Percentiles rank a stretch among this genome's conserved stretches.
phyloP scores from a whole-genome alignment of 2,113 vertebrate species.

The Sinocyclocheilus grahami region DNA sequence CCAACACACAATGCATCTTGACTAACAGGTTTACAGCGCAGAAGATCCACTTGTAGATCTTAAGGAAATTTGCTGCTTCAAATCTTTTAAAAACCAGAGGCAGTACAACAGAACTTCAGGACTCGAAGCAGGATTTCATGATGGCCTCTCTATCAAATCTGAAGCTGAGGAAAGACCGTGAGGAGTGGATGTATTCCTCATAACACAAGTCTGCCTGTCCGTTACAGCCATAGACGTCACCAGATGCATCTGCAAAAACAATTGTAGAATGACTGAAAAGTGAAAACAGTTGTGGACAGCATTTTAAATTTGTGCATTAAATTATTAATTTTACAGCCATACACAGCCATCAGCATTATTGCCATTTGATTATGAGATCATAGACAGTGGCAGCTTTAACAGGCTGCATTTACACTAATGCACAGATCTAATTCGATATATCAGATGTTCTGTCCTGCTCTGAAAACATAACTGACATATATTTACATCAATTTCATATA shows the following conservation, averaged over 20 bases:
- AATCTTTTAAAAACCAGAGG: slow-evolving; percentile 14
- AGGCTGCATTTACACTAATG: no score
- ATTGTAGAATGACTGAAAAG: no score
- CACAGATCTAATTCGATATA: no score
- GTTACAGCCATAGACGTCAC: slow-evolving; percentile 71
- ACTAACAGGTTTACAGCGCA: not conserved
- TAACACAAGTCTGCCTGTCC: slow-evolving; percentile 73
- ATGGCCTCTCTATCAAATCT: slow-evolving; percentile 93
- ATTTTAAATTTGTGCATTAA: not conserved
- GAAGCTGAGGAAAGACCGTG: slow-evolving; percentile 90
- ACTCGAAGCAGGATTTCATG: slow-evolving; percentile 90
- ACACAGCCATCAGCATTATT: no score
- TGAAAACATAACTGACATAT: no score
- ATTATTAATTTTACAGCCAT: not conserved
- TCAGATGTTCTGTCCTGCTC: no score
- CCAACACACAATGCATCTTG: slow-evolving; percentile 28
- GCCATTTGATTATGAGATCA: no score
- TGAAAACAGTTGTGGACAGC: not conserved
- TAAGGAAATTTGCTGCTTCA: not conserved
- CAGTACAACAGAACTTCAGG: slow-evolving; percentile 69
- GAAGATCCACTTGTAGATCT: not conserved
- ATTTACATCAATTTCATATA: no score
- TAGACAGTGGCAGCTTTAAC: no score
- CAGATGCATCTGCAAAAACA: slow-evolving; percentile 65
- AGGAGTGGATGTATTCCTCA: slow-evolving; percentile 81